Evolutionary conservation across 1,140 invertebrate species (phyloP).

Genomic region (Bombus balteatus): DNA sequence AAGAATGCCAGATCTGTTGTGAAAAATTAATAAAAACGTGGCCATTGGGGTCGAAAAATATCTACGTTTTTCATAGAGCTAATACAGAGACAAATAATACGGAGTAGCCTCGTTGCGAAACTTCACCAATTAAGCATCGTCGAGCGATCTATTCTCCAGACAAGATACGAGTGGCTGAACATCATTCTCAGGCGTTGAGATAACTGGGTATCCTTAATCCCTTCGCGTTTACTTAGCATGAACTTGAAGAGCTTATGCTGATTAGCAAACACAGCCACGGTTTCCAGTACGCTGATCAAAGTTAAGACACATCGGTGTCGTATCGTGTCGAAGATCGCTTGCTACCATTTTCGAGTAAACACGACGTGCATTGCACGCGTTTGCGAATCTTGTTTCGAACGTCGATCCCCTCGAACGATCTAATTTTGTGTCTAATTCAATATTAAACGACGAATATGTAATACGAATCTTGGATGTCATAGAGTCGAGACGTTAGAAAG

Average conservation of each 20-base stretch:
- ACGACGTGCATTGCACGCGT: not conserved
- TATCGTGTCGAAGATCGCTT: not conserved
- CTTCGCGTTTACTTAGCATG: slow-evolving; percentile 10
- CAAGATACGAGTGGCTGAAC: not conserved
- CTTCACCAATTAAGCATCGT: not conserved
- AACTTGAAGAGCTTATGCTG: slow-evolving; percentile 28
- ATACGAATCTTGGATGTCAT: not conserved
- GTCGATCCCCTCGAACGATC: not conserved
- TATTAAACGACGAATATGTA: not conserved
- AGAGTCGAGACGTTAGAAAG: too few relatives aligned
- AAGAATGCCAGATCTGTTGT: too few relatives aligned
- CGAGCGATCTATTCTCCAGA: not conserved
- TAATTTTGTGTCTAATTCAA: not conserved
- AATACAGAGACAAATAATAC: too few relatives aligned
- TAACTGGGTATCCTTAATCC: slow-evolving; percentile 37
- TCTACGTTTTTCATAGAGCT: too few relatives aligned
- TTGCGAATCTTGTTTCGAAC: not conserved
- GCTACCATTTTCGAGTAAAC: not conserved
- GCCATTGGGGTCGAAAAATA: too few relatives aligned
- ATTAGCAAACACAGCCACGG: slow-evolving; percentile 32
- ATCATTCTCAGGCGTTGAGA: slow-evolving; percentile 14
- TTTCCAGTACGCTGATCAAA: slow-evolving; percentile 33
- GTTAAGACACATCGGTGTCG: not conserved
- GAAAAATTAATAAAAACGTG: too few relatives aligned
- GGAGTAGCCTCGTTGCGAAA: not conserved